Evolutionary conservation across 2,888 invertebrate species (phyloP), one percentile per base, ranked within the genome.

Genomic region (Ariolimax columbianus): DNA sequence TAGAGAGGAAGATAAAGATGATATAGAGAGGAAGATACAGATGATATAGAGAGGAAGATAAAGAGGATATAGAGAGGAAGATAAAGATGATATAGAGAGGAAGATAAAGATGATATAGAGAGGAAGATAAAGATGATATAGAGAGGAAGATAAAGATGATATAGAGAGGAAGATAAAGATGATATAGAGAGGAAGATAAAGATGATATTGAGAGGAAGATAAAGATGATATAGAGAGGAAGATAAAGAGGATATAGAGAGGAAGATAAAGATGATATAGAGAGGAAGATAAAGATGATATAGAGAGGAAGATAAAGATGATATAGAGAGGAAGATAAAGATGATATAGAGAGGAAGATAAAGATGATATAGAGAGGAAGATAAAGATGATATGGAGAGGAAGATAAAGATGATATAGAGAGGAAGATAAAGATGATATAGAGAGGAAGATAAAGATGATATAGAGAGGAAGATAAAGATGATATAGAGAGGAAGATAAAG

Each of bases 141-240:
- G 26, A 63, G 43, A 59, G 73, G 63, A 38, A 26, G 63, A 75
- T 38, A 30, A 75, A 59, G 75, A 38, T 59, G 63, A 63, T n/a
- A n/a, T n/a, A n/a, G n/a, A 43, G 43, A 77, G 38, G 43, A 83
- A 36, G 43, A 77, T 30, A 55, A 66, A 47, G 47, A 47, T 7
- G 14, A 47, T 7, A 47, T 7, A 47, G 14, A 14, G 47, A 47
- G 14, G 47, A 47, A 47, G 47, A 47, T 11, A 14, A 47, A 47
- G 47, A 47, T 11, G 47, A 47, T 7, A 14, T n/a, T n/a, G 14
- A 19, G 47, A 51, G 63, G 40, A 66, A 33, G 47, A 63, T 43
- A 63, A 40, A 40, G 47, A 77, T 2, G 47, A 47, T n/a, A n/a
- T n/a, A n/a, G n/a, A 14, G 47, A 47, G 14, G 47, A 47, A 47